A percentile compares a stretch with the other conserved stretches of the same genome.
Evolutionary conservation across 2,113 vertebrate genomes (phyloP).

Genomic region (Limanda limanda): DNA sequence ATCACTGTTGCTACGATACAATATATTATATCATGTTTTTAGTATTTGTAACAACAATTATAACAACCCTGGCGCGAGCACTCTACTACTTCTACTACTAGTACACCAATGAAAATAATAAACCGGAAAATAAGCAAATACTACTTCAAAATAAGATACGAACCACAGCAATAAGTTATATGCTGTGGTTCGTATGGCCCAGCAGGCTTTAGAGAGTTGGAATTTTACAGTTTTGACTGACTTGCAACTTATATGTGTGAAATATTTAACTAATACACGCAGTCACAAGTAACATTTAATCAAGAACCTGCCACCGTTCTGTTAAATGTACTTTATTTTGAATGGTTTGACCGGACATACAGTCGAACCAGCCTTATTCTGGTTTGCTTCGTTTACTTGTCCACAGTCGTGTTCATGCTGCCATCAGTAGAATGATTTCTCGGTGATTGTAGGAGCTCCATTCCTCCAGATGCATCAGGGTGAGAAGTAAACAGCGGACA

Average conservation of each 20-base stretch:
- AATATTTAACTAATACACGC: background rate
- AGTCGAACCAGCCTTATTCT: rapidly evolving
- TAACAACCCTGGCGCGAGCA: no score
- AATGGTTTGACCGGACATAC: slow-evolving; percentile 8
- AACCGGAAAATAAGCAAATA: background rate
- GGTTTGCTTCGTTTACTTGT: background rate
- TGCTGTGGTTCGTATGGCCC: background rate
- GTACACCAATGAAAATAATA: background rate
- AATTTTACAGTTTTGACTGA: background rate
- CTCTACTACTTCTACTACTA: no score
- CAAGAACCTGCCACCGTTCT: background rate
- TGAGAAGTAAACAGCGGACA: background rate
- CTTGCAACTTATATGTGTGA: background rate
- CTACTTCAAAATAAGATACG: background rate
- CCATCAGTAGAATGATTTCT: background rate
- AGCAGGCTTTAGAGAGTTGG: rapidly evolving
- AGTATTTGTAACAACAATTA: no score
- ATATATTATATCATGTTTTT: no score
- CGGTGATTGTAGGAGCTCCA: background rate
- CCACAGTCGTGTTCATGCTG: background rate
- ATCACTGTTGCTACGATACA: no score
- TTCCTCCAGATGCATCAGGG: background rate
- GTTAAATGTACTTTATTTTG: slow-evolving; percentile 34
- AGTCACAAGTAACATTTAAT: background rate
- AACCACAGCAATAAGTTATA: background rate